phyloP scores from a whole-genome alignment of 2,888 invertebrate species.

The Hypena proboscidalis region DNA sequence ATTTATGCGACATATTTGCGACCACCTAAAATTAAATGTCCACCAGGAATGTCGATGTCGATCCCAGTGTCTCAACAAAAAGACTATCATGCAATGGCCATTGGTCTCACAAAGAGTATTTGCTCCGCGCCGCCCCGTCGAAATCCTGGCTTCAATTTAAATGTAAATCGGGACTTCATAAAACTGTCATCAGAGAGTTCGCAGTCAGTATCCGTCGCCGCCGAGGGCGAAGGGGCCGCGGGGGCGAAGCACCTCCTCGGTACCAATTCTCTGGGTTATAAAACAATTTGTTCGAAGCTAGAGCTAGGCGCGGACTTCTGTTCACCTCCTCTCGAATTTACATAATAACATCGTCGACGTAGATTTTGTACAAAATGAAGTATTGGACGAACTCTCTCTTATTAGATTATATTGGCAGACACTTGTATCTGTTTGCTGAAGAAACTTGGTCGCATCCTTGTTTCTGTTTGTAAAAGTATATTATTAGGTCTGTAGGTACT shows the following conservation, averaged over 20 bases:
- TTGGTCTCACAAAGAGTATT: conserved; percentile 23
- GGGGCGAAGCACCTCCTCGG: conserved; percentile 22
- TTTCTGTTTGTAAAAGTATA: no score
- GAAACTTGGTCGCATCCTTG: no score
- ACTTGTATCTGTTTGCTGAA: no score
- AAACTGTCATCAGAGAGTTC: conserved; percentile 56
- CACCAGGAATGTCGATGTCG: no score
- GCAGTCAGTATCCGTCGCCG: conserved; percentile 32
- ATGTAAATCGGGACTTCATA: conserved; percentile 59
- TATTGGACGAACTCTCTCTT: conserved; percentile 12
- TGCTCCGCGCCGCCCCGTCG: conserved; percentile 19
- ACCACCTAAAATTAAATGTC: no score
- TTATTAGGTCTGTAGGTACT: no score
- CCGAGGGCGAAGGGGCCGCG: conserved; percentile 6
- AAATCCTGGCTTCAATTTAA: conserved; percentile 56
- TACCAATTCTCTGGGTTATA: conserved; percentile 50
- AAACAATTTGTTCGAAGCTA: conserved; percentile 59
- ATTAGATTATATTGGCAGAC: no score
- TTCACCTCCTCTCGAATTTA: conserved; percentile 54
- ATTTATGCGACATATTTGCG: no score
- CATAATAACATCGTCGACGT: conserved; percentile 50
- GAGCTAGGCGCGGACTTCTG: conserved; percentile 53
- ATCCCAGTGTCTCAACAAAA: no score
- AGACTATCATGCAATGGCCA: conserved; percentile 1
- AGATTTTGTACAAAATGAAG: conserved; percentile 37